Evolutionary conservation across 1,140 invertebrate genomes (phyloP), one percentile per base, ranked within the genome.

Genomic region (Tyrophagus putrescentiae): DNA sequence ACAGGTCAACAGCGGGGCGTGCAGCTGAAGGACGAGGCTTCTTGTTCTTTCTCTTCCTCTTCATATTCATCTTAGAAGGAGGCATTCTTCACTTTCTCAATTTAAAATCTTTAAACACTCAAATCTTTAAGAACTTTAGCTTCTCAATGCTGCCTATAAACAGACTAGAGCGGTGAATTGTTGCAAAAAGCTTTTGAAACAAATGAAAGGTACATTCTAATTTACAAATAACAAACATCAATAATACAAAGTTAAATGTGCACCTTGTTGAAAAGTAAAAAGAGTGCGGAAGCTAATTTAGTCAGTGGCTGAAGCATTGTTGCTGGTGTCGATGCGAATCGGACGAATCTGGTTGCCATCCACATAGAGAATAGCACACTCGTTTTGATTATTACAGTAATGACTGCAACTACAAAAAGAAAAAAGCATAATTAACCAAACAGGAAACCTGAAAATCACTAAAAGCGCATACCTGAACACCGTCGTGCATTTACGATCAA

Each of bases 381-480:
- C 79, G 67, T 83, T 83, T 4, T 72, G 71, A 9, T 77, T 77
- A 23, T 78, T 78, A 67, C 78, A 80, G 68, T 83, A 83, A 64
- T 77, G 75, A 1, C 80, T 82, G 0, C 80, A 81, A n/a, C n/a
- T n/a, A n/a, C n/a, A n/a, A n/a, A n/a, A n/a, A n/a, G n/a, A n/a
- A n/a, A n/a, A n/a, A n/a, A n/a, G n/a, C n/a, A n/a, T n/a, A n/a
- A n/a, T n/a, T n/a, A n/a, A n/a, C n/a, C n/a, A n/a, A n/a, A n/a
- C n/a, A n/a, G n/a, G n/a, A n/a, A n/a, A n/a, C n/a, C n/a, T n/a
- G n/a, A n/a, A n/a, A n/a, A n/a, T n/a, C n/a, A n/a, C n/a, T n/a
- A n/a, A n/a, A n/a, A n/a, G 75, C 1, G 80, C 81, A 0, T 80
- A 81, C 1, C 80, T 82, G 65, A 82, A 83, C 0, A 83, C 78